phyloP scores from a whole-genome alignment of 2,797 vertebrate species.

The Leuciscus waleckii region DNA sequence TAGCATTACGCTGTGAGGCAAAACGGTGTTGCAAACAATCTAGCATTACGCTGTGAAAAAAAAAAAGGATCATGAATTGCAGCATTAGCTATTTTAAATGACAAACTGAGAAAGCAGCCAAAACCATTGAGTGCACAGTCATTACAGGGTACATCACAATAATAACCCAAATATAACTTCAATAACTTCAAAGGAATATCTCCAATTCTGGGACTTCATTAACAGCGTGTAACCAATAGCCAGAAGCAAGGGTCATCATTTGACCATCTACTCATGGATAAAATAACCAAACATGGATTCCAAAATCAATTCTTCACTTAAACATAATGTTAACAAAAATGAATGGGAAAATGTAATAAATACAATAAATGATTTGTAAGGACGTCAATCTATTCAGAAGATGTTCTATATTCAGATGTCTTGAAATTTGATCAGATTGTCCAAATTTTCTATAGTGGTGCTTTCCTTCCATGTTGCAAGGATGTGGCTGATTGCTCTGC shows the following conservation, averaged over 20 bases:
- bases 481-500: constrained; percentile 70
- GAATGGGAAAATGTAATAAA: constrained; percentile 65
- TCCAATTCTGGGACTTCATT: neutral
- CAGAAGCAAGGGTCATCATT: constrained; percentile 75
- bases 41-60: neutral
- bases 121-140: too few relatives aligned
- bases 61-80: too few relatives aligned
- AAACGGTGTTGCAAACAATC: neutral
- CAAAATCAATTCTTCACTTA: constrained; percentile 79
- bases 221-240: constrained; percentile 53
- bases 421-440: constrained; percentile 77
- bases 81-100: too few relatives aligned
- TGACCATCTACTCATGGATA: constrained; percentile 79
- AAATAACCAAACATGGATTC: constrained; percentile 76
- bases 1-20: too few relatives aligned
- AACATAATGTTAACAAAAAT: constrained; percentile 75
- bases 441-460: constrained; percentile 74
- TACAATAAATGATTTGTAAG: constrained; percentile 29
- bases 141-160: neutral
- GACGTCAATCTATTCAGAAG: constrained; percentile 64
- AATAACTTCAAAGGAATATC: neutral
- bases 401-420: constrained; percentile 70
- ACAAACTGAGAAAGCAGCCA: neutral
- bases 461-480: constrained; percentile 70
- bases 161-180: neutral